phyloP scores from a whole-genome alignment of 2,888 invertebrate genomes.

The Auanema freiburgensis region DNA sequence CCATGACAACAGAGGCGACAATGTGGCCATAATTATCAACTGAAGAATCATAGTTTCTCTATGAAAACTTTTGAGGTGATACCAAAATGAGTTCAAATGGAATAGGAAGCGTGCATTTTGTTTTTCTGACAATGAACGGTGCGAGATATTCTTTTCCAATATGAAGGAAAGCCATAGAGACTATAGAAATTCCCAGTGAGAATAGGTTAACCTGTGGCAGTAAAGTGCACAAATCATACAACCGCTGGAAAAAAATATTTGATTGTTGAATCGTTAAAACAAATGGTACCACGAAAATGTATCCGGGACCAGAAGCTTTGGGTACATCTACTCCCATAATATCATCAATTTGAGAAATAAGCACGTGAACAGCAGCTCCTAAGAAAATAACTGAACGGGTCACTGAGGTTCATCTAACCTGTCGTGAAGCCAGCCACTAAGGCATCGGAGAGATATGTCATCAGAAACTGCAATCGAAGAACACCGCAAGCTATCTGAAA shows the following conservation, averaged over 20 bases:
- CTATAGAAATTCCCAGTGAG: slow-evolving; percentile 73
- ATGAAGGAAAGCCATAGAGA: slow-evolving; percentile 58
- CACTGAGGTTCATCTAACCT: slow-evolving; percentile 19
- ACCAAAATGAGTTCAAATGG: slow-evolving; percentile 65
- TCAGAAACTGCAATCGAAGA: slow-evolving; percentile 69
- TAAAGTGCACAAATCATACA: slow-evolving; percentile 72
- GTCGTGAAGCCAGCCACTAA: slow-evolving; percentile 37
- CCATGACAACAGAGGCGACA: slow-evolving; percentile 10
- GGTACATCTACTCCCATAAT: slow-evolving; percentile 66
- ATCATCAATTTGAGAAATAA: slow-evolving; percentile 67
- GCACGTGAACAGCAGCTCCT: slow-evolving; percentile 68
- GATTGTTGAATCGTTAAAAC: too few relatives aligned
- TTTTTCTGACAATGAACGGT: slow-evolving; percentile 63
- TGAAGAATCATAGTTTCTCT: too few relatives aligned
- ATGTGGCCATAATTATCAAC: background rate
- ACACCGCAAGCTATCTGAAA: slow-evolving; percentile 77
- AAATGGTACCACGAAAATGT: slow-evolving; percentile 58
- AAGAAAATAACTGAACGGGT: slow-evolving; percentile 63
- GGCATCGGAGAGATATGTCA: slow-evolving; percentile 60
- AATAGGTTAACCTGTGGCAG: slow-evolving; percentile 68
- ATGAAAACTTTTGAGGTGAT: too few relatives aligned
- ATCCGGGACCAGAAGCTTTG: slow-evolving; percentile 65
- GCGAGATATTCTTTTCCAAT: slow-evolving; percentile 67
- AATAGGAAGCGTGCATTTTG: slow-evolving; percentile 59
- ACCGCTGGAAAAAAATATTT: slow-evolving; percentile 65